Percentiles rank a stretch among this genome's conserved stretches.
phyloP scores from a whole-genome alignment of 2,888 invertebrate species.

The Nemapogon koenigi region DNA sequence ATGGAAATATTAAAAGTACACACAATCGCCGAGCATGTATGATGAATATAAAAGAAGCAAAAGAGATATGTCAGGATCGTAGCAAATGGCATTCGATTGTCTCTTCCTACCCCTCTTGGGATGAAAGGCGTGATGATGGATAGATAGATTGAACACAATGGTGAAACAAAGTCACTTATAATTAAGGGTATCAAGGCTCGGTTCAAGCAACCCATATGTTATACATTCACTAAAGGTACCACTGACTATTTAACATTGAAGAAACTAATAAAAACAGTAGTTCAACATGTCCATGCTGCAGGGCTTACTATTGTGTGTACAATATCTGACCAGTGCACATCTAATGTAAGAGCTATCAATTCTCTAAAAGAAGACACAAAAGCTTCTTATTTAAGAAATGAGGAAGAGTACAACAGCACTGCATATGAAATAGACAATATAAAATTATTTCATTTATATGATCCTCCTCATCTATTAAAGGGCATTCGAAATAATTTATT shows the following conservation, averaged over 20 bases:
- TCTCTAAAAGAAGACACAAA: constrained; percentile 11
- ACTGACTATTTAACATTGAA: constrained; percentile 2
- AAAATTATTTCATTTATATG: constrained; percentile 15
- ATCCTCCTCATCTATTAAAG: constrained; percentile 16
- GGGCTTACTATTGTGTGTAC: constrained; percentile 4
- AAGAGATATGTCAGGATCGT: too few species aligned
- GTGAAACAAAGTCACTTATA: too few species aligned
- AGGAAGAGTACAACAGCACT: constrained; percentile 3
- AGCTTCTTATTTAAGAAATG: constrained; percentile 1
- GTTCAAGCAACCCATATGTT: constrained; percentile 7
- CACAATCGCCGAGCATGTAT: too few species aligned
- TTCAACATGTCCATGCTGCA: not conserved
- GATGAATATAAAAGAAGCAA: too few species aligned
- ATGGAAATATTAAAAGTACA: too few species aligned
- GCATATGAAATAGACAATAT: constrained; percentile 10
- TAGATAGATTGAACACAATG: too few species aligned
- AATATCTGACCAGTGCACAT: constrained; percentile 13
- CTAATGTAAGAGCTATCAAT: constrained; percentile 13
- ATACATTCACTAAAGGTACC: constrained; percentile 9
- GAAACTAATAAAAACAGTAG: not conserved
- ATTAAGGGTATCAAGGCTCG: constrained; percentile 4
- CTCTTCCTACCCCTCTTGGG: too few species aligned
- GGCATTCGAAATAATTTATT: constrained; percentile 15
- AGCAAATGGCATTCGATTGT: too few species aligned
- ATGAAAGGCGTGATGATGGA: too few species aligned